phyloP scores from a whole-genome alignment of 2,797 vertebrate species.

The Leucoraja ocellata region DNA sequence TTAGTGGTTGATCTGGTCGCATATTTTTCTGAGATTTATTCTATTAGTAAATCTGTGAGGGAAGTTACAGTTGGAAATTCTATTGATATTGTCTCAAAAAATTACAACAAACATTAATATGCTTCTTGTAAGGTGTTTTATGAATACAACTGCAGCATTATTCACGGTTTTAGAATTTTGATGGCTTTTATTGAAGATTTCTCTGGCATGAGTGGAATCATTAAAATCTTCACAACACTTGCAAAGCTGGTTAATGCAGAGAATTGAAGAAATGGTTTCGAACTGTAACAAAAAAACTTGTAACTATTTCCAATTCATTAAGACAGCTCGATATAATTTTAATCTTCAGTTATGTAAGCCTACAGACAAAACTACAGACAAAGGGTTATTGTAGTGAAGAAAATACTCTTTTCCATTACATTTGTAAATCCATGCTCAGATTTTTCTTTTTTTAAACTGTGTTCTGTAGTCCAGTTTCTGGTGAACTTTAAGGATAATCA shows the following conservation, averaged over 20 bases:
- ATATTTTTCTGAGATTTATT: neutral
- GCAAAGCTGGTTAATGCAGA: neutral
- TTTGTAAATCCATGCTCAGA: neutral
- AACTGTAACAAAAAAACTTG: neutral
- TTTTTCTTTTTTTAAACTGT: neutral
- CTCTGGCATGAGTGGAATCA: neutral
- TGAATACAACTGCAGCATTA: neutral
- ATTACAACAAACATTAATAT: slow-evolving; percentile 9
- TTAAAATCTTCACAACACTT: neutral
- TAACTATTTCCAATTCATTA: neutral
- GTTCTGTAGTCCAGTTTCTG: neutral
- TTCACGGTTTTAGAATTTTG: neutral
- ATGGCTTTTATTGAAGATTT: slow-evolving; percentile 3
- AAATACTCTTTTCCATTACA: neutral
- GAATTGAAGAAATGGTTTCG: neutral
- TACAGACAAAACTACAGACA: neutral
- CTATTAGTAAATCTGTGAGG: neutral
- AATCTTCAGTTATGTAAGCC: neutral
- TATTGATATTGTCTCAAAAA: neutral
- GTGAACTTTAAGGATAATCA: neutral
- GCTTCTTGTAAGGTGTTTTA: neutral
- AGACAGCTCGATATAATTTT: neutral
- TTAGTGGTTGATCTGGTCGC: neutral
- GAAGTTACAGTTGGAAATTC: neutral
- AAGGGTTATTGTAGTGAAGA: neutral